Base-by-base conservation (phyloP, 2,888 invertebrate species). In the Mythimna albipuncta region DNA sequence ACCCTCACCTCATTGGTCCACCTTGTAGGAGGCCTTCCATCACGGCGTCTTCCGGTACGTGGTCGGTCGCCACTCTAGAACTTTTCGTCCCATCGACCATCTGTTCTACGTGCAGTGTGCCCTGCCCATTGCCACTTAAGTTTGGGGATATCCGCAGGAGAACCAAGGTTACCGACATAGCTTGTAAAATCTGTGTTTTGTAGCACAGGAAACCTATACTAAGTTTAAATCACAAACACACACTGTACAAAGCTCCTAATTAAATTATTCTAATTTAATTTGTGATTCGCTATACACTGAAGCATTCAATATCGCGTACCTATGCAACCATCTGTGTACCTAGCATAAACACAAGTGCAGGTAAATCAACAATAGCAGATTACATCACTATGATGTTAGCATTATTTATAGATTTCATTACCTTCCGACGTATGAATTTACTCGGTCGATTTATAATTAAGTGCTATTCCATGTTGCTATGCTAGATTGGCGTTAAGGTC, bases 381-480 rank as follows among this genome's bases (percentile, higher is more conserved):
- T 88, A 89, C 93, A 89, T 91, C 90, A 91, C 79, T 78, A 80
- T 91, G 89, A 91, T 85, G 89, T 71, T 85, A 87, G 77, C 74
- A 86, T 84, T 91, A 90, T 90, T 89, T 89, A 87, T 91, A 90
- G 90, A 90, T 89, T 87, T 82, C 81, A 86, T 88, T 87, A 77
- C 84, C 83, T 81, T 81, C 79, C 64, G 74, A 77, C 67, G 68
- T 66, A 70, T 78, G 75, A 77, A 72, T 76, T 73, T 77, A 64
- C 63, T 62, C 26, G 35, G 57, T 67, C 59, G 71, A 75, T 58
- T 66, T 79, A 63, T 79, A 71, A 83, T 79, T 69, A 44, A 52
- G 69, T 70, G 32, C 16, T 65, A 57, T 62, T 74, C 62, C 44
- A n/a, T 63, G 80, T 75, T 79, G 59, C 75, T 68, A 74, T 47